Base-by-base conservation (phyloP, 1,140 invertebrate genomes). In the Philotrypesis tridentata region DNA sequence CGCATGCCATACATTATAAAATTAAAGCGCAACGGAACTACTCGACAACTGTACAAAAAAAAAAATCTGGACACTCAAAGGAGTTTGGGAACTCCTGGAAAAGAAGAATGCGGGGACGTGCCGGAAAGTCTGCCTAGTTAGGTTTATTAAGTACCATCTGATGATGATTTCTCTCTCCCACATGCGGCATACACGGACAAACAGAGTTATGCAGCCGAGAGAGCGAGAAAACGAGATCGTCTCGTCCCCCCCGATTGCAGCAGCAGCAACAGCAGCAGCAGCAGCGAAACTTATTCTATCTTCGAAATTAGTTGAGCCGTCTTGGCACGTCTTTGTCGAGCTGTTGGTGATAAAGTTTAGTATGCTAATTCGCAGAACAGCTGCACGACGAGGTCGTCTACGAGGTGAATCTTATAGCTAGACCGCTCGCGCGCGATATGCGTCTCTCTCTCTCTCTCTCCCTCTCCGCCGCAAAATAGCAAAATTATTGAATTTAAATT, bases 401-500 rank as follows among this genome's bases (percentile, higher is more conserved):
- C 63, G 63, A 48, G 17, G 12, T 11, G 33, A 1, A 37, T 37
- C 33, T 37, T 37, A 37, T 37, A 55, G 21, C 14, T 31, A 12
- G 29, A 21, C 40, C 37, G 40, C 27, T 11, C 23, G 25, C 17
- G 27, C 31, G 40, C 48, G 31, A 40, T 65, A 29, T 37, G 40
- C 37, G 5, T 6, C 31, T 77, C 3, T 55, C 71, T 21, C 71
- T 27, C 65, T 31, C 27, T 31, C 65, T 68, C 2, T 6, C 31
- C 67, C 3, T 55, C 71, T 31, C 43, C 17, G 85, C 85, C 86
- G 87, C 88, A 87, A 90, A 89, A 90, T 90, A 90, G 87, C 87
- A 88, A 91, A 91, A 91, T 91, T 91, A 92, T 92, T 92, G 91
- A 92, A 91, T 92, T 92, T 91, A 92, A 91, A 91, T 92, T 91